A percentile compares a stretch with the other conserved stretches of the same genome.
phyloP scores from a whole-genome alignment of 2,113 vertebrate genomes.

The Orthochromis indermauri region DNA sequence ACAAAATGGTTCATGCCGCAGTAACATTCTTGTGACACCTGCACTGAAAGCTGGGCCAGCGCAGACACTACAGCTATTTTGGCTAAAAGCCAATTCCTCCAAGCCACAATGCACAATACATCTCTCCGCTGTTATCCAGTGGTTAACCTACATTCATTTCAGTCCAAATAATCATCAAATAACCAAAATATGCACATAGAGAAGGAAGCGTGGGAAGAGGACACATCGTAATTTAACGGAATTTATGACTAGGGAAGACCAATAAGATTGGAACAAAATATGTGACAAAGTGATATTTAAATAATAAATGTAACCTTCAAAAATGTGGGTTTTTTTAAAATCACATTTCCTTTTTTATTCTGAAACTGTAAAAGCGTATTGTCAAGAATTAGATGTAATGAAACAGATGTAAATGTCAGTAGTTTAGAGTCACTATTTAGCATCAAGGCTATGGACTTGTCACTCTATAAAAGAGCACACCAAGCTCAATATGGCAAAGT shows the following conservation, averaged over 20 bases:
- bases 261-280: neutral
- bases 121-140: neutral
- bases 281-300: neutral
- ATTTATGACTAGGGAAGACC: neutral
- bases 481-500: neutral
- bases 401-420: neutral
- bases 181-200: neutral
- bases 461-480: neutral
- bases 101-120: neutral
- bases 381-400: neutral
- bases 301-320: neutral
- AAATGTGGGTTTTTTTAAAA: fast-evolving
- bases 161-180: neutral
- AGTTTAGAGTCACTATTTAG: neutral
- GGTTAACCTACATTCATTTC: neutral
- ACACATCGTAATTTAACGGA: neutral
- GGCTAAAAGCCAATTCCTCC: conserved; percentile 9
- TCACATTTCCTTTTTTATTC: neutral
- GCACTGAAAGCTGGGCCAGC: conserved; percentile 17
- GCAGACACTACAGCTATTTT: neutral
- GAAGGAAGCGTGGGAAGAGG: neutral
- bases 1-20: neutral
- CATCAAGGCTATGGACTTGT: neutral
- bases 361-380: neutral
- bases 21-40: conserved; percentile 1